A percentile compares a stretch with the other conserved stretches of the same genome.
phyloP scores from a whole-genome alignment of 2,888 invertebrate genomes.

The Dexiosoma caninum region DNA sequence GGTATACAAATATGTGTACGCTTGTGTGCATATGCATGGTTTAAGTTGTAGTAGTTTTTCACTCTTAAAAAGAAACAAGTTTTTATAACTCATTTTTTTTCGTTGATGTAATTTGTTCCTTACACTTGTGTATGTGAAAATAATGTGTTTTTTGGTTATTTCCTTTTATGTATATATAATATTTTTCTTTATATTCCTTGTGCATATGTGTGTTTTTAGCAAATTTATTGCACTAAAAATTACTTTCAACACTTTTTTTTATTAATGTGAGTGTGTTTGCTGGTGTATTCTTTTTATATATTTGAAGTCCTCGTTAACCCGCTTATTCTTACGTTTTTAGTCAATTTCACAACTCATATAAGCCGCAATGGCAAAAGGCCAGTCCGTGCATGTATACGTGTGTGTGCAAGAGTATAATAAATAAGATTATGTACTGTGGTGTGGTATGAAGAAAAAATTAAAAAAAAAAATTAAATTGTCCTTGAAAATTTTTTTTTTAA shows the following conservation, averaged over 20 bases:
- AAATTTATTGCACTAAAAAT: constrained; percentile 66
- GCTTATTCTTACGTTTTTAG: constrained; percentile 61
- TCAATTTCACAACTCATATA: constrained; percentile 59
- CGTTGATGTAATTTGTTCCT: constrained; percentile 19
- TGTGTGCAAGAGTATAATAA: constrained; percentile 23
- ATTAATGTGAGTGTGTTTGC: background rate
- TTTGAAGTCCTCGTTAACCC: constrained; percentile 56
- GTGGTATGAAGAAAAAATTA: background rate
- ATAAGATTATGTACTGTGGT: constrained; percentile 25
- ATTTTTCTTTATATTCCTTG: constrained; percentile 11
- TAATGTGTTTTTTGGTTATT: constrained; percentile 14
- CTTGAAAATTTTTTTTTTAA: too few relatives aligned
- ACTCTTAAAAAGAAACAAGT: constrained; percentile 4
- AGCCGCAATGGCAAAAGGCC: constrained; percentile 61
- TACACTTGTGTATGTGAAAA: constrained; percentile 5
- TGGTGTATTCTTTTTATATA: constrained; percentile 21
- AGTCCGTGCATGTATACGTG: background rate
- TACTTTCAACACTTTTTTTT: constrained; percentile 64
- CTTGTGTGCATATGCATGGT: background rate
- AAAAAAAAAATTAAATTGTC: too few relatives aligned
- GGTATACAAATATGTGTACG: background rate
- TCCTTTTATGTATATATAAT: constrained; percentile 11
- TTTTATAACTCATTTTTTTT: background rate
- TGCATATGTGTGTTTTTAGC: background rate
- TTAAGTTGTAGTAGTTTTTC: constrained; percentile 30